Conservation (phyloP, 2,113 vertebrate species). For the Holacanthus passer region DNA sequence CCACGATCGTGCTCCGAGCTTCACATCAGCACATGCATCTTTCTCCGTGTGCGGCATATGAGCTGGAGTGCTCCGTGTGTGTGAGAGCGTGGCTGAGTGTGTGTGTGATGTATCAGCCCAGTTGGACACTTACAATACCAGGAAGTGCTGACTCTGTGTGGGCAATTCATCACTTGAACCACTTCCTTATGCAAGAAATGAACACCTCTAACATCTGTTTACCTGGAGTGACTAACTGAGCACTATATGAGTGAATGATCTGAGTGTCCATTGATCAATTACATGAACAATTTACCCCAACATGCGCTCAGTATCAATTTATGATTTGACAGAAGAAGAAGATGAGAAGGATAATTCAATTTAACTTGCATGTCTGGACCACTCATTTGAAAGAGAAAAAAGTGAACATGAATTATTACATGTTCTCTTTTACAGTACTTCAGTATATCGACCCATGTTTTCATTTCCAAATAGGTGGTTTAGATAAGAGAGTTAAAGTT, state of each 20-base stretch:
- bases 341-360: too few relatives aligned
- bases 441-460: too few relatives aligned
- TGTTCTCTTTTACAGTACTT: too few relatives aligned
- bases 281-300: background rate
- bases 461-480: background rate
- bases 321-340: background rate
- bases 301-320: background rate
- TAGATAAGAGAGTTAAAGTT: background rate
- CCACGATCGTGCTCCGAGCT: conserved; percentile 36
- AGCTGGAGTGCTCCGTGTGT: conserved; percentile 26
- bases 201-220: conserved; percentile 16
- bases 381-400: background rate
- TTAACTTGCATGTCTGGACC: too few relatives aligned
- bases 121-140: conserved; percentile 29
- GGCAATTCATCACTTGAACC: conserved; percentile 61
- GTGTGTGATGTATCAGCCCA: conserved; percentile 54
- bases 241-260: background rate
- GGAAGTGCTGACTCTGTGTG: conserved; percentile 63
- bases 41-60: conserved; percentile 20
- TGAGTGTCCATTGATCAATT: background rate
- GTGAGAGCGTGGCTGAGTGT: conserved; percentile 32
- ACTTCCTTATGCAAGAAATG: conserved; percentile 43
- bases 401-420: background rate
- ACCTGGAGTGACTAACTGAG: conserved; percentile 10
- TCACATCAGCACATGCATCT: conserved; percentile 43